Conservation (phyloP, 1,140 invertebrate species). For the Drosophila truncata region DNA sequence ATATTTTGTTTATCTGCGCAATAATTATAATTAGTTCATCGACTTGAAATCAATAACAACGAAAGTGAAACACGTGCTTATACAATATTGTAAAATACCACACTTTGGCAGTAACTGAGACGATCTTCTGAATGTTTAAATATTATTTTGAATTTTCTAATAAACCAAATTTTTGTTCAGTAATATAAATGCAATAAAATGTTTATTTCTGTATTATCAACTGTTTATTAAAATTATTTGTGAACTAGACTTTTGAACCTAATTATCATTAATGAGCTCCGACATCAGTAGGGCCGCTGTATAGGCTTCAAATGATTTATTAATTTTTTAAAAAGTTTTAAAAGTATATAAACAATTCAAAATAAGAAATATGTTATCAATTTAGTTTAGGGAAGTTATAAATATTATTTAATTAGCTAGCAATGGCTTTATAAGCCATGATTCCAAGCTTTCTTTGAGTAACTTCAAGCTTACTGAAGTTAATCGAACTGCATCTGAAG, state of each 20-base stretch:
- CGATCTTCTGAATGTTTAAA: not conserved
- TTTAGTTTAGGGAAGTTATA: no score
- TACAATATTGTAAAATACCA: not conserved
- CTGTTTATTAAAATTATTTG: not conserved
- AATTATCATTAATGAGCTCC: not conserved
- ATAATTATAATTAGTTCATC: slow-evolving; percentile 16
- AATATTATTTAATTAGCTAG: not conserved
- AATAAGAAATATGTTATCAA: not conserved
- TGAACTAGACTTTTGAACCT: not conserved
- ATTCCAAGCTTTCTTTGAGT: not conserved
- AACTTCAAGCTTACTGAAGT: not conserved
- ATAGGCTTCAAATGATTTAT: not conserved
- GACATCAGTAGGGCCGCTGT: not conserved
- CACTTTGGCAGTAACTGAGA: no score
- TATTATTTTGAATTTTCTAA: not conserved
- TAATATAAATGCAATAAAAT: not conserved
- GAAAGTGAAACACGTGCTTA: slow-evolving; percentile 3
- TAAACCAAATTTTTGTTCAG: not conserved
- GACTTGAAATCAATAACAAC: not conserved
- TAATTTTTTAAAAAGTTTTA: not conserved
- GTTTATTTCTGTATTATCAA: not conserved
- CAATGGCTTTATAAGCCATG: not conserved
- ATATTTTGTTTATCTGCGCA: not conserved
- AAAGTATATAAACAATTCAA: not conserved
- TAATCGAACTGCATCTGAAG: not conserved